Conservation (phyloP, 2,113 vertebrate genomes). For the Corythornis cristatus region DNA sequence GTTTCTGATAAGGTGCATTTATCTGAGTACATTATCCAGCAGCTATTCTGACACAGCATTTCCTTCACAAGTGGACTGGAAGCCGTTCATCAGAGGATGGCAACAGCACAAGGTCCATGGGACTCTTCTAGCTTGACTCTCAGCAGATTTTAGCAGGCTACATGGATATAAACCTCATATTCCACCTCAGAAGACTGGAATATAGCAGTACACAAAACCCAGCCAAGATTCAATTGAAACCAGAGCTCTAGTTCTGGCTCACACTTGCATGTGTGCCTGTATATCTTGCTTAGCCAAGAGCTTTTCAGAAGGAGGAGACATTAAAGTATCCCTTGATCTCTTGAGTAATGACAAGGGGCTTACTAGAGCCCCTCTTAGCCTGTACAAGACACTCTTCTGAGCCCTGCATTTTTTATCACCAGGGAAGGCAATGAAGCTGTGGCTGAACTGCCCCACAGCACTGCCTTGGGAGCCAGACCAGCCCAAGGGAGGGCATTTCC, state of each 20-base stretch:
- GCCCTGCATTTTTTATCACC: background rate
- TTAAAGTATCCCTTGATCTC: background rate
- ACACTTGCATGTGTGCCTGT: fast-evolving
- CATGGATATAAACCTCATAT: background rate
- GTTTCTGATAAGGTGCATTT: background rate
- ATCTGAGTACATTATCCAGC: background rate
- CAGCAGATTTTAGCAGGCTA: background rate
- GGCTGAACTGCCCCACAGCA: background rate
- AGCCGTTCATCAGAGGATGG: background rate
- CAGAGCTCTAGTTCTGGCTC: background rate
- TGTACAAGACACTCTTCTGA: background rate
- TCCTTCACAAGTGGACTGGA: background rate
- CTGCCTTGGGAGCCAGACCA: background rate
- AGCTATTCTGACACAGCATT: background rate
- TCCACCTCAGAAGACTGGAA: background rate
- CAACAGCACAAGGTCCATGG: background rate
- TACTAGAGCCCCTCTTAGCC: background rate
- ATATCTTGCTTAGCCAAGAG: background rate
- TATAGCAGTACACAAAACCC: background rate
- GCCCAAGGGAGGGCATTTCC: background rate
- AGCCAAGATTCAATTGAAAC: background rate
- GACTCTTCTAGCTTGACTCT: background rate
- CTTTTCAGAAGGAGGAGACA: background rate
- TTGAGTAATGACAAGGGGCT: background rate
- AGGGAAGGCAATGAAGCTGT: background rate